Evolutionary conservation across 2,888 invertebrate species (phyloP), one percentile per base, ranked within the genome.

Genomic region (Sepioteuthis lessoniana): DNA sequence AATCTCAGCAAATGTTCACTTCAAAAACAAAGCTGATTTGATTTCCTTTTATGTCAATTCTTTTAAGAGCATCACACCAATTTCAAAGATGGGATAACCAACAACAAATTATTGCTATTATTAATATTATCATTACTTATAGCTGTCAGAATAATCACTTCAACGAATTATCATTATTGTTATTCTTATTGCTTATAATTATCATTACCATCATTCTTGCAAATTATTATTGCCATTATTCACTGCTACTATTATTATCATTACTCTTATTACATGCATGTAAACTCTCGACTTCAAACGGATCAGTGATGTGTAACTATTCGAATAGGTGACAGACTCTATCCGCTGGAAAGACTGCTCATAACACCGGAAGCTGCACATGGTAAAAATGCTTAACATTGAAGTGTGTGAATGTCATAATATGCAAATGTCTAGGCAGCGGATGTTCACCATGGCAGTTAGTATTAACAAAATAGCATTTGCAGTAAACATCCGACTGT

Each of bases 361-460:
- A 76, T 13, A 76, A 76, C 76, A 76, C n/a, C 76, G 76, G 76
- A 76, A 76, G 76, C 19, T 76, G 76, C 76, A 76, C 76, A 76
- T 76, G 76, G 76, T 76, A 76, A 76, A 76, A 76, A 76, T 76
- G 76, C 76, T 76, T 76, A 76, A 76, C 76, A 35, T 35, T 76
- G n/a, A 76, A 76, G 76, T 76, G 76, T 76, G 76, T 35, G 76
- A 76, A 76, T 76, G 76, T 76, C 76, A 76, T 76, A n/a, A 76
- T 76, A 76, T 76, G 76, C 76, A 76, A 76, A 76, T 76, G 76
- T 76, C 76, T 76, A n/a, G 13, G 76, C 76, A 76, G 76, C 76
- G 76, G 76, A 76, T 76, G 76, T 76, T 76, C 76, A 76, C 76
- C n/a, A n/a, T 76, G 76, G 76, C 76, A 76, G 76, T 76, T 76